phyloP scores from a whole-genome alignment of 1,140 invertebrate species.

The Drepana arcuata region DNA sequence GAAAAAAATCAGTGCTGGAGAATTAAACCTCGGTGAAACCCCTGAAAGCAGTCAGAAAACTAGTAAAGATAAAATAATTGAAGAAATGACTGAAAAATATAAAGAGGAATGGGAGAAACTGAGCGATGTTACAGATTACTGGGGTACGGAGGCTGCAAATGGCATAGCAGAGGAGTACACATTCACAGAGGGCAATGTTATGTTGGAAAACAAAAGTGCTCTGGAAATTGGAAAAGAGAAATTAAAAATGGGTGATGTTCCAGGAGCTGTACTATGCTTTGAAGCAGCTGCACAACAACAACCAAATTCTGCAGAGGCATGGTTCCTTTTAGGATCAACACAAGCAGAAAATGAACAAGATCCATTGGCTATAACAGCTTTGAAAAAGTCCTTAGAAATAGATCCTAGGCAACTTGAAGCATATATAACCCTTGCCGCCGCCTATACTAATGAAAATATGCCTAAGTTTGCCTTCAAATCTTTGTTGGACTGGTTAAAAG shows the following conservation, averaged over 20 bases:
- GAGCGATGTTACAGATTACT: constrained; percentile 56
- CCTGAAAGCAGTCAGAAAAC: constrained; percentile 32
- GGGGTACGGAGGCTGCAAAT: constrained; percentile 48
- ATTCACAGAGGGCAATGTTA: constrained; percentile 90
- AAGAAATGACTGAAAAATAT: constrained; percentile 62
- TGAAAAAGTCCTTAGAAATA: constrained; percentile 88
- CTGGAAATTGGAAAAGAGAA: constrained; percentile 89
- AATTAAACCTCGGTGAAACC: constrained; percentile 62
- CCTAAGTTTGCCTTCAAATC: constrained; percentile 81
- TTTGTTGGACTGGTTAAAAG: constrained; percentile 87
- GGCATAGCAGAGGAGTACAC: constrained; percentile 79
- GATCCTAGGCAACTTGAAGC: constrained; percentile 88
- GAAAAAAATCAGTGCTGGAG: constrained; percentile 81
- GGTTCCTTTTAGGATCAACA: constrained; percentile 87
- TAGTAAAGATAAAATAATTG: constrained; percentile 56
- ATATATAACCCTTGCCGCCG: constrained; percentile 91
- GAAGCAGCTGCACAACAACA: constrained; percentile 94
- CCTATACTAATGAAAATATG: constrained; percentile 96
- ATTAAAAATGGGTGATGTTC: constrained; percentile 89
- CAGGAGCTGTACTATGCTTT: constrained; percentile 96
- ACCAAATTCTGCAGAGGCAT: constrained; percentile 85
- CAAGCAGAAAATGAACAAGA: constrained; percentile 93
- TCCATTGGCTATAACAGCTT: constrained; percentile 88
- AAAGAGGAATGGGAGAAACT: constrained; percentile 69
- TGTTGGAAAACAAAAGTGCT: constrained; percentile 85